A percentile compares a stretch with the other conserved stretches of the same genome.
These are phyloP conservation scores for Melipona bicolor DNA, from an alignment of 2,888 invertebrate species.

Conservation along the genomic window DNA sequence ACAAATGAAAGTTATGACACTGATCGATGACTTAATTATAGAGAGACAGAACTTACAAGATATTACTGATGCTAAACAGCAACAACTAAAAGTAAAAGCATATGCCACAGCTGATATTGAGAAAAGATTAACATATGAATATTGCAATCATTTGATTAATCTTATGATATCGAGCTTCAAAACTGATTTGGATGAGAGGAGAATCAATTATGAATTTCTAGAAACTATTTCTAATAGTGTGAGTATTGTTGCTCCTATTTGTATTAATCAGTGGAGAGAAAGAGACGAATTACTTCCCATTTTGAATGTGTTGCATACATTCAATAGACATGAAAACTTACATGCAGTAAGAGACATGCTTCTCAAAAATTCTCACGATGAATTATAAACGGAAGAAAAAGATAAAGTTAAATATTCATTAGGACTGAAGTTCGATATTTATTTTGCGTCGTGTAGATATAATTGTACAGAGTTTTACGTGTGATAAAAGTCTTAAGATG, in stretches of 20 bases:
- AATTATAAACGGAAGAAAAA: constrained; percentile 59
- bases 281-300: constrained; percentile 64
- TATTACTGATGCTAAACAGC: constrained; percentile 67
- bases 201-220: constrained; percentile 83
- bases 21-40: constrained; percentile 87
- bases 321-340: constrained; percentile 67
- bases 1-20: constrained; percentile 86
- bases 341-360: constrained; percentile 64
- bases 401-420: neutral
- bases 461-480: constrained; percentile 33
- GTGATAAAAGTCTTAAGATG: neutral
- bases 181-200: constrained; percentile 72
- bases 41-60: constrained; percentile 84
- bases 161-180: constrained; percentile 78
- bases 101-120: constrained; percentile 80
- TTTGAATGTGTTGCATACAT: constrained; percentile 60
- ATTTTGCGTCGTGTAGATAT: constrained; percentile 18
- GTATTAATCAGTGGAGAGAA: constrained; percentile 71
- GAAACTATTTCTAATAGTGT: constrained; percentile 80
- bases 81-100: constrained; percentile 64
- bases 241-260: constrained; percentile 73
- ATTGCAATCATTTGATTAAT: constrained; percentile 83
- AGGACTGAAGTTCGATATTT: constrained; percentile 13
- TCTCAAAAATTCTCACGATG: constrained; percentile 66
- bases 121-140: constrained; percentile 83